Evolutionary conservation across 2,113 vertebrate genomes (phyloP).

Genomic region (Polypterus senegalus): DNA sequence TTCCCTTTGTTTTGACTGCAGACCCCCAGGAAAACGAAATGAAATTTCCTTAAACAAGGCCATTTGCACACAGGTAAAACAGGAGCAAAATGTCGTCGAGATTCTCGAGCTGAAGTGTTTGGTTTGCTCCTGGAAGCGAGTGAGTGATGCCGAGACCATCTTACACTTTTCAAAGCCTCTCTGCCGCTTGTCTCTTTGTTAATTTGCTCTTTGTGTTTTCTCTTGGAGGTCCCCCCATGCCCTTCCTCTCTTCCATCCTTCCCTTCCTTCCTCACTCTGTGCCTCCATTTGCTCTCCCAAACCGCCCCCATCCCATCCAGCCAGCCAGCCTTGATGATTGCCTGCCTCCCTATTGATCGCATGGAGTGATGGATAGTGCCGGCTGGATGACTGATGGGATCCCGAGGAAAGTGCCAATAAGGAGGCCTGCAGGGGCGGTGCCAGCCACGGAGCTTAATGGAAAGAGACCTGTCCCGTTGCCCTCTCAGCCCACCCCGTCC

Average conservation of each 20-base stretch:
- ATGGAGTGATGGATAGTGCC: constrained; percentile 62
- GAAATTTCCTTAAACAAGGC: no score
- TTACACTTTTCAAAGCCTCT: no score
- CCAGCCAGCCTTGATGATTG: constrained; percentile 71
- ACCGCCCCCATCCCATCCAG: constrained; percentile 53
- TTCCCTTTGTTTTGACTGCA: no score
- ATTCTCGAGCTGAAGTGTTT: no score
- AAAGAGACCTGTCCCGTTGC: constrained; percentile 44
- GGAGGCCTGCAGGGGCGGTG: constrained; percentile 52
- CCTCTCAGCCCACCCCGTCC: constrained; percentile 17
- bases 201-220: no score
- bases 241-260: constrained; percentile 2
- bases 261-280: constrained; percentile 5
- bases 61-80: no score
- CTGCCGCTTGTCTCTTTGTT: no score
- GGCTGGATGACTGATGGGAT: constrained; percentile 72
- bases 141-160: no score
- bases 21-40: no score
- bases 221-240: neutral
- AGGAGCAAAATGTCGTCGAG: no score
- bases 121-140: no score
- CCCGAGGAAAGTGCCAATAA: constrained; percentile 63
- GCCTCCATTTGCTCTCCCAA: constrained; percentile 15
- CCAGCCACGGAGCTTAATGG: constrained; percentile 55
- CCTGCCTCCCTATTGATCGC: constrained; percentile 81